Conservation (phyloP, 2,113 vertebrate genomes). For the Ciconia stormi region DNA sequence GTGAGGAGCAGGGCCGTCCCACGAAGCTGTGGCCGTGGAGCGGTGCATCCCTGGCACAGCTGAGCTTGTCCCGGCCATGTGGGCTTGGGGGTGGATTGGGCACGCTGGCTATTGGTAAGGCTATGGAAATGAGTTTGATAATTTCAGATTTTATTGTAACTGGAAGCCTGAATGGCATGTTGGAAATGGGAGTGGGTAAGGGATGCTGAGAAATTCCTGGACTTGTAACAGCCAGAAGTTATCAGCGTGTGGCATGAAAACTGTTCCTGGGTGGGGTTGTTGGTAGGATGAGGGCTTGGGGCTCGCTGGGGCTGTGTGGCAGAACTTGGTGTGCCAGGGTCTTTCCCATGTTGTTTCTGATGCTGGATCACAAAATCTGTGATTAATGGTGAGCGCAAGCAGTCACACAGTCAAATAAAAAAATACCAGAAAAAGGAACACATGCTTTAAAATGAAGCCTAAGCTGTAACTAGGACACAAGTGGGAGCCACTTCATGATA, state of each 20-base stretch:
- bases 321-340: not conserved
- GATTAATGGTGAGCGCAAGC: not conserved
- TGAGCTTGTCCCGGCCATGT: fast-evolving
- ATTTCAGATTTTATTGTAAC: not conserved
- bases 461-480: not conserved
- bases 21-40: not conserved
- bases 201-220: not conserved
- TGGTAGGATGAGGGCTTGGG: not conserved
- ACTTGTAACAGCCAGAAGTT: not conserved
- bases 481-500: not conserved
- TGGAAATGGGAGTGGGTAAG: not conserved
- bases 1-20: not conserved
- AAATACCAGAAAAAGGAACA: not conserved
- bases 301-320: not conserved
- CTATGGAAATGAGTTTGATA: not conserved
- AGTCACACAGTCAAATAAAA: not conserved
- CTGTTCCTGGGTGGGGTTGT: fast-evolving
- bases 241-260: not conserved
- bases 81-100: not conserved
- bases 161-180: not conserved
- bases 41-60: not conserved
- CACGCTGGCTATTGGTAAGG: too few species aligned
- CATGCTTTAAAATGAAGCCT: fast-evolving
- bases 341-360: not conserved
- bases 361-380: not conserved